Conservation (phyloP, 2,888 invertebrate species). For the Thysanoteuthis rhombus region DNA sequence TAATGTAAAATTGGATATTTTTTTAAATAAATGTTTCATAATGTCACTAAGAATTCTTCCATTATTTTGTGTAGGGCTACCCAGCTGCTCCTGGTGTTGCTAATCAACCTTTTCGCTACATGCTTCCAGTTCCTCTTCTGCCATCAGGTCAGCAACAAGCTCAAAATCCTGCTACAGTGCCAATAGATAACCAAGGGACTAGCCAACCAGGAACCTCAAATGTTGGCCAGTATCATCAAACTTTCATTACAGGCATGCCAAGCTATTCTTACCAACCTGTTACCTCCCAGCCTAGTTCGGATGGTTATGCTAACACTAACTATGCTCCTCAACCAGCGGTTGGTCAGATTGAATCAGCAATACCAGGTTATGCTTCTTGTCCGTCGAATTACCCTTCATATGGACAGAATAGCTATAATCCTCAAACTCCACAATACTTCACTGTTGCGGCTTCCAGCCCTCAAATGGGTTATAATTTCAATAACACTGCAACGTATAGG, state of each 20-base stretch:
- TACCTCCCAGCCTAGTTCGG: conserved; percentile 24
- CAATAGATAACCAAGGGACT: conserved; percentile 26
- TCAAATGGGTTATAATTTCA: conserved; percentile 29
- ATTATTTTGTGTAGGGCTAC: conserved; percentile 42
- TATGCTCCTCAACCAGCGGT: conserved; percentile 19
- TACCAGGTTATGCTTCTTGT: conserved; percentile 26
- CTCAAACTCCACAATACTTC: conserved; percentile 28
- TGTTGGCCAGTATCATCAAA: conserved; percentile 32
- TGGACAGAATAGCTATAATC: conserved; percentile 29
- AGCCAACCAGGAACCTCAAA: conserved; percentile 16
- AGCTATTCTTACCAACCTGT: conserved; percentile 18
- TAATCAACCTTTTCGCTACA: conserved; percentile 49
- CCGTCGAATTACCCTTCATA: conserved; percentile 29
- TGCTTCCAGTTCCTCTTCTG: conserved; percentile 41
- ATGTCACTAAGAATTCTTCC: background rate
- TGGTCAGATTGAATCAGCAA: conserved; percentile 16
- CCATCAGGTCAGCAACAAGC: conserved; percentile 24
- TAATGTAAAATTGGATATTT: too few species aligned
- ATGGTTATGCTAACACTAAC: conserved; percentile 17
- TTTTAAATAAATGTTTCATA: too few species aligned
- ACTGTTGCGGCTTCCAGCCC: conserved; percentile 26
- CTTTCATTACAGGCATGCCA: conserved; percentile 26
- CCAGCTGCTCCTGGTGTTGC: conserved; percentile 43
- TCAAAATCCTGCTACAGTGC: conserved; percentile 21
- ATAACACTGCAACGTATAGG: conserved; percentile 36